phyloP scores from a whole-genome alignment of 2,888 invertebrate species.

The Notodonta dromedarius region DNA sequence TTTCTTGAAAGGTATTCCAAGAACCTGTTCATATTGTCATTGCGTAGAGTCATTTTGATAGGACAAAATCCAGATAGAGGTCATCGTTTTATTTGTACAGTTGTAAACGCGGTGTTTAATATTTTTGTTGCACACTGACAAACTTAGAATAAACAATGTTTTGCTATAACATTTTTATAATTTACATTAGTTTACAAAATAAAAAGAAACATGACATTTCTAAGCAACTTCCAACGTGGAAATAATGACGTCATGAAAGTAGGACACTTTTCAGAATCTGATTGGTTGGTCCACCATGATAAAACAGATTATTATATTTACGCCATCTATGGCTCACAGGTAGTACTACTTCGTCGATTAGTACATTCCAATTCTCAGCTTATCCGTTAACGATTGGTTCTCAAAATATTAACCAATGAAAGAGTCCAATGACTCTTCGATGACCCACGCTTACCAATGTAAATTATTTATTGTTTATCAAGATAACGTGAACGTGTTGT shows the following conservation, averaged over 20 bases:
- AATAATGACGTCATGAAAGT: constrained; percentile 85
- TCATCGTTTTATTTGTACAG: constrained; percentile 46
- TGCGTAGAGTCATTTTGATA: constrained; percentile 67
- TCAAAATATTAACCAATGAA: constrained; percentile 1
- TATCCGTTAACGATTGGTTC: constrained; percentile 18
- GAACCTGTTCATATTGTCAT: constrained; percentile 72
- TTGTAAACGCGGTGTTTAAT: constrained; percentile 23
- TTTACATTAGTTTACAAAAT: constrained; percentile 59
- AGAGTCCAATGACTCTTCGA: no score
- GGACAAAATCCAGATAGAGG: constrained; percentile 44
- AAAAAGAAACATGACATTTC: constrained; percentile 72
- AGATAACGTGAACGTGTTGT: no score
- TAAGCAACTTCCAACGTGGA: constrained; percentile 86
- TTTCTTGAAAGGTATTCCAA: constrained; percentile 70
- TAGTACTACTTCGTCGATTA: constrained; percentile 11
- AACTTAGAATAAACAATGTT: constrained; percentile 26
- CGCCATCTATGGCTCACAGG: constrained; percentile 60
- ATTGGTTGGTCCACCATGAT: constrained; percentile 65
- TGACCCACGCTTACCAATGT: constrained; percentile 24
- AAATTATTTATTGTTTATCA: neutral
- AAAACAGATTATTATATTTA: constrained; percentile 47
- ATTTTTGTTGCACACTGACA: constrained; percentile 27
- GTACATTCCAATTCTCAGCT: constrained; percentile 26
- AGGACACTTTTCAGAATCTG: constrained; percentile 70
- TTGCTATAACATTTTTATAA: constrained; percentile 37